Evolutionary conservation across 2,888 invertebrate genomes (phyloP), one percentile per base, ranked within the genome.

Genomic region (Mylabris sibirica): DNA sequence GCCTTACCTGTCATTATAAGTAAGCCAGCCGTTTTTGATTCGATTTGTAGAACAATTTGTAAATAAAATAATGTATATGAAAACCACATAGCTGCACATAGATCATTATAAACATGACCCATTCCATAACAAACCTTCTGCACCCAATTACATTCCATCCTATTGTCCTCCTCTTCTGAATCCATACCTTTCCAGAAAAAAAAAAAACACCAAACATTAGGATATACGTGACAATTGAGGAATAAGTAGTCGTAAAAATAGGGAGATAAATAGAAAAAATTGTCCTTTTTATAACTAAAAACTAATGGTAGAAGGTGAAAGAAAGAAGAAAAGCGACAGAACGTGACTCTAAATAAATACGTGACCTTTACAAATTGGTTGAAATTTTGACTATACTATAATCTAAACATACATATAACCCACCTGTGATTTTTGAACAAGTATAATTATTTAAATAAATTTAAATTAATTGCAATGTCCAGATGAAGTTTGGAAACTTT

Each of bases 1-100:
- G 22, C 70, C 72, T 75, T 84, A 88, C 90, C 90, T 77, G 95
- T 89, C 70, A 97, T 87, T 84, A 97, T 88, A 64, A 94, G 85
- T 61, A 88, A 85, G 30, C 90, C 90, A 30, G 90, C 88, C 72
- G 88, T 88, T 35, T 86, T 84, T 35, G 89, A 86, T 75, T 85
- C 87, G 78, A 89, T 87, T 78, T 87, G 87, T 59, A 89, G 82
- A 41, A 90, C 88, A 77, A 89, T 85, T 82, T 89, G 89, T 74
- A 95, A 92, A 84, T 91, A 97, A 64, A 97, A 91, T 76, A 97
- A 87, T 60, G 95, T 89, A 84, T 97, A 97, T 1, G 94, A 94
- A 84, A 97, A 97, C 97, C 97, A 97, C 89, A 97, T 92, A 69
- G 95, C 93, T 20, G 96, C 95, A 85, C 95, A 95, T 57, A 97